A percentile compares a stretch with the other conserved stretches of the same genome.
Conservation (phyloP, 2,797 vertebrate species). For the Phoebastria nigripes region DNA sequence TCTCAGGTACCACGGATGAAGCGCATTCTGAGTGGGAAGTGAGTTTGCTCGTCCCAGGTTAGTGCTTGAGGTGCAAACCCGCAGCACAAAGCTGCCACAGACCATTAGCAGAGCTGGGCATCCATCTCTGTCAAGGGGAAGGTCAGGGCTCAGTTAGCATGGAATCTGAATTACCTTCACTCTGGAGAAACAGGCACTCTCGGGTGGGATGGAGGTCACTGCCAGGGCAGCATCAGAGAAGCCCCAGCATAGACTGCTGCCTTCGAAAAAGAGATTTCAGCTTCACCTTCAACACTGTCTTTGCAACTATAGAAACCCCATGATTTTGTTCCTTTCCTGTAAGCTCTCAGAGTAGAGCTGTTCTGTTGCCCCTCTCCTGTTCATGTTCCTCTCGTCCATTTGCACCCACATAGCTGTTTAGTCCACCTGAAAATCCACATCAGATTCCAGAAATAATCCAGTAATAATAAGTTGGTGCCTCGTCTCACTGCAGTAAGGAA, state of each 20-base stretch:
- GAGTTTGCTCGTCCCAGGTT: neutral
- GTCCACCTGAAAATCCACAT: neutral
- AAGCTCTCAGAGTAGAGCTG: neutral
- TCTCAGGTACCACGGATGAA: neutral
- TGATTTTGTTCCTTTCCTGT: neutral
- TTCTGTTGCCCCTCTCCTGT: neutral
- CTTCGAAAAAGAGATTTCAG: neutral
- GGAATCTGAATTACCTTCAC: constrained; percentile 34
- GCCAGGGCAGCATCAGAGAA: constrained; percentile 8
- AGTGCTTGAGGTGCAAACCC: neutral
- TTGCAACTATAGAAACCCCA: neutral
- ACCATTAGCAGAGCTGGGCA: constrained; percentile 43
- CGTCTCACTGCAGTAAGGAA: neutral
- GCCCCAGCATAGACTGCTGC: neutral
- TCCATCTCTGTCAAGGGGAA: constrained; percentile 58
- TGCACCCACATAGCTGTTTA: neutral
- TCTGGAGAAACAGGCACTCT: constrained; percentile 5
- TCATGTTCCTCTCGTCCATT: fast-evolving
- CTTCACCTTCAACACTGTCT: neutral
- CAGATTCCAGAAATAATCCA: neutral
- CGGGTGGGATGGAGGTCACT: constrained; percentile 37
- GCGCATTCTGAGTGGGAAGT: neutral
- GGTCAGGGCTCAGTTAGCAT: constrained; percentile 56
- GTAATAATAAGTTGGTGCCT: neutral
- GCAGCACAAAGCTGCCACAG: neutral